Base-by-base conservation (phyloP, 2,888 invertebrate genomes). In the Ferrisia virgata region DNA sequence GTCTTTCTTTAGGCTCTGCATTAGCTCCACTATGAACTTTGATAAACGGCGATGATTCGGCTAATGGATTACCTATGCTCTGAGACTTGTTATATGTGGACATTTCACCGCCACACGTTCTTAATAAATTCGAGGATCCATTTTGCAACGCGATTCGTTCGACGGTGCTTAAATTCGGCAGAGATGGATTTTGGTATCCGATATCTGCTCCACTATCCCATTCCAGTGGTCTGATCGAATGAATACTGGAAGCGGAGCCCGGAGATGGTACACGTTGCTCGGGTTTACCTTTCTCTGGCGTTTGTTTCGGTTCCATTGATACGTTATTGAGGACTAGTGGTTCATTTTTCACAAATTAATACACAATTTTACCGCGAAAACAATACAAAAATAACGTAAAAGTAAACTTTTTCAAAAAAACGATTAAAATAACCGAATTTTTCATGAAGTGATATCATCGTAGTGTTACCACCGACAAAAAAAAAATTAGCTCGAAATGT, bases 201-300 rank as follows among this genome's bases (percentile, higher is more conserved):
- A 96, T 94, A 89, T 96, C 96, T 0, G 94, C 96, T 31, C 95
- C 92, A 47, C 94, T 95, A 88, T 96, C 96, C 96, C 96, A 96
- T 89, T 96, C 96, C 1, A 96, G 89, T 86, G 93, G 93, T 82
- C 93, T 91, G 87, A 92, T 93, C 0, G 94, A 93, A 81, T 93
- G 92, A 0, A 93, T 89, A 87, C 94, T 93, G 86, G 94, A 95
- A 22, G 94, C 92, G 0, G 95, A 94, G 6, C 94, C 94, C 31
- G 91, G 88, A n/a, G 85, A 85, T 43, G 84, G 83, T 33, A 84
- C 31, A 15, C 79, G 72, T 64, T 64, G 64, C 0, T 72, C 72
- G 31, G 72, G 15, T 72, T 72, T 72, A 72, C n/a, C 33, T 72
- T 72, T 72, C 5, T 72, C 72, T 6, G 72, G 72, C 9, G 36